These are phyloP conservation scores for Microdon myrmicae DNA, from an alignment of 2,888 invertebrate genomes.

Conservation along the genomic window DNA sequence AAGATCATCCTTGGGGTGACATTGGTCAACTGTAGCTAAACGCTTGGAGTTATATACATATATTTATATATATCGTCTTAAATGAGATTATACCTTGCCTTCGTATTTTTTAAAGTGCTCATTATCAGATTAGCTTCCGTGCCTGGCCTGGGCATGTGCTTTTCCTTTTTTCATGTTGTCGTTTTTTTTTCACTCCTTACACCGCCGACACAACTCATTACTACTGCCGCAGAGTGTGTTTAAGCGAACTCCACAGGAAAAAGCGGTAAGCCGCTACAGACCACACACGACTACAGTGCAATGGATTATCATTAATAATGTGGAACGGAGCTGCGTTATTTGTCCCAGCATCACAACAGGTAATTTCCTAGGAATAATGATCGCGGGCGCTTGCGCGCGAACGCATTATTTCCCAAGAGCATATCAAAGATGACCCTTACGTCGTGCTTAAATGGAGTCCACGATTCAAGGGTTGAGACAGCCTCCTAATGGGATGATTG, in stretches of 20 bases:
- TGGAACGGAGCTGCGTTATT: conserved; percentile 49
- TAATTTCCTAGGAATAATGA: conserved; percentile 47
- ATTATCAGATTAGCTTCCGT: conserved; percentile 66
- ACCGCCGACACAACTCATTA: conserved; percentile 45
- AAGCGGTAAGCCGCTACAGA: conserved; percentile 30
- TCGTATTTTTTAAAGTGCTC: conserved; percentile 54
- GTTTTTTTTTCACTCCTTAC: conserved; percentile 11
- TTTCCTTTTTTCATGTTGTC: too few relatives aligned
- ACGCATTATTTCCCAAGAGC: conserved; percentile 27
- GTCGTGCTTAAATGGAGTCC: conserved; percentile 22
- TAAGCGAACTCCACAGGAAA: conserved; percentile 39
- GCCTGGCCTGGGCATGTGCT: conserved; percentile 10
- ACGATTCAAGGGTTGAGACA: conserved; percentile 22
- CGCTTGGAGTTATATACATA: conserved; percentile 48
- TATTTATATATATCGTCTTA: too few relatives aligned
- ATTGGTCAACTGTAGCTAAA: conserved; percentile 31
- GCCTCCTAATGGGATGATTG: conserved; percentile 47
- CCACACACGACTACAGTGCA: conserved; percentile 50
- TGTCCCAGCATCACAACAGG: conserved; percentile 43
- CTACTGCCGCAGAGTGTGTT: conserved; percentile 49
- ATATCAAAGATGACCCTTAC: conserved; percentile 34
- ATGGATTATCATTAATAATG: conserved; percentile 52
- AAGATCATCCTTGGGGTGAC: conserved; percentile 35
- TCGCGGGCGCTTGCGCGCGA: conserved; percentile 29
- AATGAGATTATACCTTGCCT: conserved; percentile 43